Percentiles rank a stretch among this genome's conserved stretches.
Evolutionary conservation across 2,888 invertebrate genomes (phyloP).

Genomic region (Sphaerophoria rueppellii): DNA sequence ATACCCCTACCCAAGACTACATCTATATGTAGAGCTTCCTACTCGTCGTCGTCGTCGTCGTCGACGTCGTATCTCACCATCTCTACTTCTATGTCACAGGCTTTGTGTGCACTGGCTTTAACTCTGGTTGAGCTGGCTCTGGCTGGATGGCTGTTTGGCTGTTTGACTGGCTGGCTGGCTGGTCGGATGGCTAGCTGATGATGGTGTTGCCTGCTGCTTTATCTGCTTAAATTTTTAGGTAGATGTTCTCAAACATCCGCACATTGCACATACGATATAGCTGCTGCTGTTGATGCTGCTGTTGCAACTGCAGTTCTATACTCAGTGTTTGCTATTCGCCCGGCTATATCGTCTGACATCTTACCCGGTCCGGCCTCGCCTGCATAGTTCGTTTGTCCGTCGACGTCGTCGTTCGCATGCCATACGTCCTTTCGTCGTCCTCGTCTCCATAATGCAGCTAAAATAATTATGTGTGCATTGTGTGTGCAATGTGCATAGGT

Average conservation of each 20-base stretch:
- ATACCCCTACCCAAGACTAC: slow-evolving; percentile 27
- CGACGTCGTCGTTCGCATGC: not conserved
- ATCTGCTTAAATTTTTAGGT: slow-evolving; percentile 74
- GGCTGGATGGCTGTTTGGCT: slow-evolving; percentile 65
- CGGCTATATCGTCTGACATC: slow-evolving; percentile 39
- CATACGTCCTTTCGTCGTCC: not conserved
- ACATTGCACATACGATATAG: slow-evolving; percentile 42
- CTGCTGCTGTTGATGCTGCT: slow-evolving; percentile 9
- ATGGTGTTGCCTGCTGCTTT: slow-evolving; percentile 73
- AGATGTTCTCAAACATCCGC: slow-evolving; percentile 73
- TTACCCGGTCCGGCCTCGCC: slow-evolving; percentile 13
- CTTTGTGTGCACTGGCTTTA: slow-evolving; percentile 65
- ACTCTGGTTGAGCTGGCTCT: slow-evolving; percentile 70
- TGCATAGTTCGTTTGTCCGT: slow-evolving; percentile 32
- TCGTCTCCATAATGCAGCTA: slow-evolving; percentile 73
- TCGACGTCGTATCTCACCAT: slow-evolving; percentile 56
- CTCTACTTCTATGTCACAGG: slow-evolving; percentile 64
- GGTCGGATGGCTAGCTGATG: slow-evolving; percentile 40
- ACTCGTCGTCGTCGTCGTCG: not conserved
- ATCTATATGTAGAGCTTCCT: slow-evolving; percentile 57
- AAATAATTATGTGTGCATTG: slow-evolving; percentile 74
- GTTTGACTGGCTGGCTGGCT: slow-evolving; percentile 47
- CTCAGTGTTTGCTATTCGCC: slow-evolving; percentile 67
- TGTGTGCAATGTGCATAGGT: slow-evolving; percentile 71
- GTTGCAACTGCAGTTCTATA: not conserved